Percentiles rank a stretch among this genome's conserved stretches.
These are phyloP conservation scores for Drosophila rellima DNA, from an alignment of 2,888 invertebrate species.

Conservation along the genomic window DNA sequence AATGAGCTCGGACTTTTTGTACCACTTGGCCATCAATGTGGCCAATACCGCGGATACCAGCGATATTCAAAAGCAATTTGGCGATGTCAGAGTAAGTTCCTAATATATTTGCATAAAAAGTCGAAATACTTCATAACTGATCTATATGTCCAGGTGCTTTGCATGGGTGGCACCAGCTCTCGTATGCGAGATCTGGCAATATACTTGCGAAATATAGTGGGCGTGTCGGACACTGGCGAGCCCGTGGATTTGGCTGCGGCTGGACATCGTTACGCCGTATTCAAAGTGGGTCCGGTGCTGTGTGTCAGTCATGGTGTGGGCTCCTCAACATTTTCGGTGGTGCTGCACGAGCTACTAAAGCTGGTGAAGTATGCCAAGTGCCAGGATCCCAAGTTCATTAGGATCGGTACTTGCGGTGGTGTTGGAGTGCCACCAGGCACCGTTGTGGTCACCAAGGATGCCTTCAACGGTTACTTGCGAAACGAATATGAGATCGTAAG, in stretches of 20 bases:
- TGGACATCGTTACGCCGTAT: constrained; percentile 96
- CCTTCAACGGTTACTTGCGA: constrained; percentile 93
- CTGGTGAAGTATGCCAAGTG: constrained; percentile 96
- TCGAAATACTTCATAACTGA: not conserved
- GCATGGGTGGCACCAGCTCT: constrained; percentile 96
- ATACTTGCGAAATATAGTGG: constrained; percentile 93
- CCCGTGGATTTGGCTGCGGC: constrained; percentile 93
- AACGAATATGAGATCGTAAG: constrained; percentile 93
- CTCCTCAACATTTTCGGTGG: constrained; percentile 97
- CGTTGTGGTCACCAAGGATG: constrained; percentile 95
- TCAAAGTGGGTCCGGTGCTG: constrained; percentile 90
- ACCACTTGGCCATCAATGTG: constrained; percentile 95
- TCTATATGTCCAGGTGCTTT: constrained; percentile 91
- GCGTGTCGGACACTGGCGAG: constrained; percentile 92
- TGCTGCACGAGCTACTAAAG: constrained; percentile 98
- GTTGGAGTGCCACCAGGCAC: constrained; percentile 95
- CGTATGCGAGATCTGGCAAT: constrained; percentile 96
- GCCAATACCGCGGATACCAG: constrained; percentile 89
- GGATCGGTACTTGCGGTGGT: constrained; percentile 97
- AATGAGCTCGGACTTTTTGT: constrained; percentile 89
- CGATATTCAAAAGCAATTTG: constrained; percentile 95
- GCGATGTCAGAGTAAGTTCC: constrained; percentile 93
- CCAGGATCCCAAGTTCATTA: constrained; percentile 94
- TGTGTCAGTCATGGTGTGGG: constrained; percentile 95
- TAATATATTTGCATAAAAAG: too few species aligned